Percentiles rank a stretch among this genome's conserved stretches.
These are phyloP conservation scores for Stenchaetothrips biformis DNA, from an alignment of 2,888 invertebrate genomes.

Conservation along the genomic window DNA sequence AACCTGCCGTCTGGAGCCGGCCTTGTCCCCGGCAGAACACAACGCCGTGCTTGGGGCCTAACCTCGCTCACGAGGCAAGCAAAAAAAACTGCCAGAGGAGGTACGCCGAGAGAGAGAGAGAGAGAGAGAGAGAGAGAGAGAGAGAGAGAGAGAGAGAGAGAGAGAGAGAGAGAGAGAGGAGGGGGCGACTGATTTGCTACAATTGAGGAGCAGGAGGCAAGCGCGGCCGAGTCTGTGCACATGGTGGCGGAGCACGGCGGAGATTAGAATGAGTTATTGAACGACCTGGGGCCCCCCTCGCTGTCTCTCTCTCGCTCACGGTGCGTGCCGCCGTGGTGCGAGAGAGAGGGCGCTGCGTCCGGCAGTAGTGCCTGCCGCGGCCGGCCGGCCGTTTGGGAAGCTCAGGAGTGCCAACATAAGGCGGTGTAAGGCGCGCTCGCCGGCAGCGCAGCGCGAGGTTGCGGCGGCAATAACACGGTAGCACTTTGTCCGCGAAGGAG, in stretches of 20 bases:
- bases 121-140: not conserved
- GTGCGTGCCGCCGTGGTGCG: not conserved
- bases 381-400: slow-evolving; percentile 4
- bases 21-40: not conserved
- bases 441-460: not conserved
- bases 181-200: slow-evolving; percentile 6
- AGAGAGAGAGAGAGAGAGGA: not conserved
- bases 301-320: not conserved
- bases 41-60: not conserved
- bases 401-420: slow-evolving; percentile 22
- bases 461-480: slow-evolving; percentile 17
- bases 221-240: not conserved
- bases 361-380: not conserved
- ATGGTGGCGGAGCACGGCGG: slow-evolving; percentile 16
- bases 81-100: not conserved
- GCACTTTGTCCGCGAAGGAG: not conserved
- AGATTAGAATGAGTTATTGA: slow-evolving; percentile 21
- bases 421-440: not conserved
- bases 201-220: slow-evolving; percentile 10
- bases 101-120: not conserved
- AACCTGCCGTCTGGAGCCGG: not conserved
- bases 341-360: not conserved
- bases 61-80: not conserved
- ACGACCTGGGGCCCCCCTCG: not conserved
- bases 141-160: not conserved